Conservation (phyloP, 2,797 vertebrate genomes). For the Brotula barbata region DNA sequence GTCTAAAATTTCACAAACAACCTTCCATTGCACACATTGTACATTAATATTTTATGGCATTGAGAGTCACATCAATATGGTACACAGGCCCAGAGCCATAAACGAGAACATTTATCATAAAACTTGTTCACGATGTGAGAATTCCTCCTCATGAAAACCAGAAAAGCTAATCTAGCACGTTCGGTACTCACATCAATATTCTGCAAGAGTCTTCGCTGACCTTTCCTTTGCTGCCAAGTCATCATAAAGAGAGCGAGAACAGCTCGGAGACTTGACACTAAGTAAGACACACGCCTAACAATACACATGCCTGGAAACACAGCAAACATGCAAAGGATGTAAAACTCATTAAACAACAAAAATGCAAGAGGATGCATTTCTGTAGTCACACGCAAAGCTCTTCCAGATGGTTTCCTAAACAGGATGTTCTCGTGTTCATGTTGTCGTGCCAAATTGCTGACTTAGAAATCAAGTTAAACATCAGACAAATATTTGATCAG, state of each 20-base stretch:
- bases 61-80: constrained; percentile 16
- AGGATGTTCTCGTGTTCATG: constrained; percentile 46
- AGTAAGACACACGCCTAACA: constrained; percentile 51
- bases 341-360: constrained; percentile 55
- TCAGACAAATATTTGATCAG: constrained; percentile 51
- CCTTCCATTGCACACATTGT: constrained; percentile 11
- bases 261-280: constrained; percentile 55
- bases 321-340: constrained; percentile 46
- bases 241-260: constrained; percentile 64
- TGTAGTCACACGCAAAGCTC: constrained; percentile 50
- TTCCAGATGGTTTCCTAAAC: constrained; percentile 66
- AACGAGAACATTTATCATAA: constrained; percentile 37
- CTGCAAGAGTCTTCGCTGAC: constrained; percentile 64
- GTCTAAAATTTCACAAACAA: constrained; percentile 16
- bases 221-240: constrained; percentile 69
- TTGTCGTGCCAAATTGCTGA: constrained; percentile 50
- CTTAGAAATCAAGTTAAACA: constrained; percentile 44
- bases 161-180: constrained; percentile 52
- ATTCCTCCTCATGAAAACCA: constrained; percentile 31
- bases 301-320: constrained; percentile 33
- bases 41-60: constrained; percentile 23
- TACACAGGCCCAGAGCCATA: constrained; percentile 12
- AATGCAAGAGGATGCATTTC: constrained; percentile 46
- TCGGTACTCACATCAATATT: constrained; percentile 44
- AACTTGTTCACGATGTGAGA: constrained; percentile 27